Evolutionary conservation across 2,113 vertebrate genomes (phyloP), one percentile per base, ranked within the genome.

Genomic region (Stegostoma tigrinum): DNA sequence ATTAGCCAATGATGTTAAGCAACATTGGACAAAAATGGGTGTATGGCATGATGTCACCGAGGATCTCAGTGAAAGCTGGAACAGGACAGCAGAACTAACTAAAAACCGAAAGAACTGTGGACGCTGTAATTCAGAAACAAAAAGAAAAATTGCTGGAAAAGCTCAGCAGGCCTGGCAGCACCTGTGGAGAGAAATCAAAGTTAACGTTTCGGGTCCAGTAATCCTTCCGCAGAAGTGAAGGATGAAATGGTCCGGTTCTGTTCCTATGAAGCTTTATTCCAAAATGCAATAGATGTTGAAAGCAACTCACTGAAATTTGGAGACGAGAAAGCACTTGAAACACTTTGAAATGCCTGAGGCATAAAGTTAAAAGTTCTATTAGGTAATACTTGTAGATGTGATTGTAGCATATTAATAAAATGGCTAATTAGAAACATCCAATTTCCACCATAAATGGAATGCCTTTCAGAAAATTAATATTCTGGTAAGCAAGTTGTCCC

Each of bases 381-480:
- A 66, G 93, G 66, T 42, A 70, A 48, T 70, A 94, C 45, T 70
- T 94, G 72, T 30, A 94, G 93, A 70, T 48, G 30, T 68, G 45
- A 94, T 94, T 94, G 66, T 14, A 27, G 38, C 4, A 70, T 94
- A 45, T 94, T 70, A 94, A 94, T 94, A 70, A 48, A 94, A 94
- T 30, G 24, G 15, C n/a, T 68, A 21, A 94, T 94, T 94, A 19
- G 70, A 94, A 94, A 94, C 93, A 94, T 94, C 93, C 70, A 67
- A 70, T 94, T 94, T 94, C 45, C 6, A 45, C n/a, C 38, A 42
- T 30, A n/a, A 15, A 89, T 15, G 66, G 10, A 8, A 12, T 48
- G n/a, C 14, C 12, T 94, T 30, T 67, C 34, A 94, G 91, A 70
- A 68, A 94, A 70, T 42, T 27, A 68, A 68, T 68, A 68, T 45